These are phyloP conservation scores for Peromyscus polionotus DNA, from an alignment of 2,113 vertebrate genomes.

Conservation along the genomic window DNA sequence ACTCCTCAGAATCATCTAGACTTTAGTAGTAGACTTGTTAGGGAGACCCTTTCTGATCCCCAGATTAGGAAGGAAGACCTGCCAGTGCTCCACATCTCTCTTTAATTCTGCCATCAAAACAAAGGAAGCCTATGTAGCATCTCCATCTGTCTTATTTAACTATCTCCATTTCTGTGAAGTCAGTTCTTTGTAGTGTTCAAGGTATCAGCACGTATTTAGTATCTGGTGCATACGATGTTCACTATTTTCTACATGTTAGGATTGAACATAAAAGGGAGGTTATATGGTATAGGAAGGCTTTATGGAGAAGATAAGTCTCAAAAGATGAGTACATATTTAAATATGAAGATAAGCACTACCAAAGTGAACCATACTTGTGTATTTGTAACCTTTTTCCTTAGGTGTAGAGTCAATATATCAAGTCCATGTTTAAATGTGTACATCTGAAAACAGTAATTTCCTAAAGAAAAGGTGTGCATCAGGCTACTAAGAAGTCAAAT, in stretches of 20 bases:
- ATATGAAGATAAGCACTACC: slow-evolving; percentile 2
- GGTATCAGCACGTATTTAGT: not conserved
- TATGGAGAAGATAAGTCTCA: not conserved
- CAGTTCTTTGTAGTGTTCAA: not conserved
- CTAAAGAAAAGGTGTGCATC: not conserved
- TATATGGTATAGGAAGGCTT: not conserved
- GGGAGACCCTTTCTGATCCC: not conserved
- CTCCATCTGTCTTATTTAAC: not conserved
- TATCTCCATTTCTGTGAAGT: slow-evolving; percentile 23
- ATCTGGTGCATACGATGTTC: not conserved
- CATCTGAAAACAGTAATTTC: slow-evolving; percentile 2
- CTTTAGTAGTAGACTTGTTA: not conserved
- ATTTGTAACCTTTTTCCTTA: not conserved
- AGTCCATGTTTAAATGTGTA: not conserved
- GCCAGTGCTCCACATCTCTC: not conserved
- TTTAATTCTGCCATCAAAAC: slow-evolving; percentile 33
- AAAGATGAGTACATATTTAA: not conserved
- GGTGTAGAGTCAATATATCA: not conserved
- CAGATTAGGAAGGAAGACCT: not conserved
- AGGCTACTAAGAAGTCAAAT: not conserved
- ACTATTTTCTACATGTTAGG: not conserved
- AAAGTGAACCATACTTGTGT: not conserved
- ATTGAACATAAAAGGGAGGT: not conserved
- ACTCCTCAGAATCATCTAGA: not conserved
- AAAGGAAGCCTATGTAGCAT: not conserved